Conservation (phyloP, 2,113 vertebrate species). For the Riparia riparia region DNA sequence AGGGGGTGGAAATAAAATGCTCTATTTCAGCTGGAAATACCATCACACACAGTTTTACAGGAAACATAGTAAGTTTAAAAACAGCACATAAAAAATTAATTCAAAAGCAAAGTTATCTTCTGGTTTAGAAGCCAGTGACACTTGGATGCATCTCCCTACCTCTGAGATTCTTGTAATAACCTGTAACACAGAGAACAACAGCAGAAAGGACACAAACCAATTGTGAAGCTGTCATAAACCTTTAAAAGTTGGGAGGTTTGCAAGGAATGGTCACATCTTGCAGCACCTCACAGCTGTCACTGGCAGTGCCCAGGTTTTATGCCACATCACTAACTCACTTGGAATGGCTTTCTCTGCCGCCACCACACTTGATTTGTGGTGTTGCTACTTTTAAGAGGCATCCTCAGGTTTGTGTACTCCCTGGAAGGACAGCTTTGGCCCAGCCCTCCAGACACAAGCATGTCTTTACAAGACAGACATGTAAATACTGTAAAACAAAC, state of each 20-base stretch:
- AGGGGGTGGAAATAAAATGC: not conserved
- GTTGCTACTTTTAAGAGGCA: not conserved
- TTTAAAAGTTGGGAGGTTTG: conserved; percentile 61
- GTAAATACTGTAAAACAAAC: conserved; percentile 30
- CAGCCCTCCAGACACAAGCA: conserved; percentile 16
- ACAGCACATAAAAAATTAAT: not conserved
- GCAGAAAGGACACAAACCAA: not conserved
- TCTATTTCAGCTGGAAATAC: not conserved
- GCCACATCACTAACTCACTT: accelerated
- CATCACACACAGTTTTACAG: not conserved
- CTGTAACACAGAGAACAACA: not conserved
- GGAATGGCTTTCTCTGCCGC: not conserved
- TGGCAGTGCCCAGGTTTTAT: not conserved
- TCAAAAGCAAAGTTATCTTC: not conserved
- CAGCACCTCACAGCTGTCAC: not conserved
- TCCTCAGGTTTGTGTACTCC: not conserved
- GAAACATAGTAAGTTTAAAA: not conserved
- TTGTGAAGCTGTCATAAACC: not conserved
- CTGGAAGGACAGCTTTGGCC: not conserved
- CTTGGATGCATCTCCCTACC: conserved; percentile 11
- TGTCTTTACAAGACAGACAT: conserved; percentile 35
- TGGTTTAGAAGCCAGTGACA: conserved; percentile 42
- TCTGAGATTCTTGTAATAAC: conserved; percentile 34
- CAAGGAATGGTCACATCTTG: conserved; percentile 2
- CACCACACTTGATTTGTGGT: not conserved